Evolutionary conservation across 2,888 invertebrate species (phyloP).

Genomic region (Elaeidobius kamerunicus): DNA sequence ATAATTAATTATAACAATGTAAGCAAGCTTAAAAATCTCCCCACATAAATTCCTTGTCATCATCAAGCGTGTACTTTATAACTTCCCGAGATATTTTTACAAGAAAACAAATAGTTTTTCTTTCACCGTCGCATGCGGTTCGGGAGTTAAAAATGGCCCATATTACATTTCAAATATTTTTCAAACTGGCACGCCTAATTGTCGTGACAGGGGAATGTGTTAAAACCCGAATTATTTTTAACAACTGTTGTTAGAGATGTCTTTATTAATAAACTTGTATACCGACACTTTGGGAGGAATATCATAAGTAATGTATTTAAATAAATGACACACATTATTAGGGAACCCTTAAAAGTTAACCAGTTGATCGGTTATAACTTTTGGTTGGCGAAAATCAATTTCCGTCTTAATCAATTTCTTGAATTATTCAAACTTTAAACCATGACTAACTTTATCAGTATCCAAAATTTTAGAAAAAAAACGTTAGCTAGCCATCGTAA

Average conservation of each 20-base stretch:
- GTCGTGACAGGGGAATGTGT: slow-evolving; percentile 26
- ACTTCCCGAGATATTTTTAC: slow-evolving; percentile 22
- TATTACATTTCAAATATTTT: slow-evolving; percentile 25
- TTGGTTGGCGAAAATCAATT: too few species aligned
- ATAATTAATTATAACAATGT: slow-evolving; percentile 18
- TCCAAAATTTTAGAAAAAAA: too few species aligned
- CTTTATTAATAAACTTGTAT: too few species aligned
- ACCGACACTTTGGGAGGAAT: too few species aligned
- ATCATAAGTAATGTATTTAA: too few species aligned
- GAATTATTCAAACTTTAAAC: too few species aligned
- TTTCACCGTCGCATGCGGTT: slow-evolving; percentile 12
- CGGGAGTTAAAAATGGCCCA: slow-evolving; percentile 23
- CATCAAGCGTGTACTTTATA: slow-evolving; percentile 22
- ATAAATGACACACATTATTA: too few species aligned
- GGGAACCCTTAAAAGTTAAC: too few species aligned
- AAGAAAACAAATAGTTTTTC: slow-evolving; percentile 19
- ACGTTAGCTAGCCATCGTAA: too few species aligned
- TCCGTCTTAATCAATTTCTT: too few species aligned
- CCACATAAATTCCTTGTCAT: slow-evolving; percentile 17
- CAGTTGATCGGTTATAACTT: too few species aligned
- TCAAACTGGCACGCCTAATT: slow-evolving; percentile 18
- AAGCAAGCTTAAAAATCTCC: slow-evolving; percentile 5
- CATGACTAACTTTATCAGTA: too few species aligned
- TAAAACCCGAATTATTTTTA: slow-evolving; percentile 13
- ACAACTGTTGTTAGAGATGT: slow-evolving; percentile 9